Conservation (phyloP, 1,140 invertebrate genomes). For the Pseudobourletiella spinata region DNA sequence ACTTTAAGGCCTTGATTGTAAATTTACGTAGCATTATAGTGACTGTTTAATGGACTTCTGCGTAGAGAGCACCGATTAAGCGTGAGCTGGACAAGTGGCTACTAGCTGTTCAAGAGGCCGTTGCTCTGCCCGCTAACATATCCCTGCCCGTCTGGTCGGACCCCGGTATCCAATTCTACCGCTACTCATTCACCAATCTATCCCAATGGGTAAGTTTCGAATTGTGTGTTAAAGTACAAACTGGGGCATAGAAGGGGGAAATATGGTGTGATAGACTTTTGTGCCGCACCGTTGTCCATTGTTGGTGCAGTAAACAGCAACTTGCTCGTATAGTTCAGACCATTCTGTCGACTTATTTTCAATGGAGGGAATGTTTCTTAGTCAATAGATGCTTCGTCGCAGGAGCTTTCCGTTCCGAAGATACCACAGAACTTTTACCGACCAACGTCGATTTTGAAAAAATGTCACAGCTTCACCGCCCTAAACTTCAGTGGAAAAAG, state of each 20-base stretch:
- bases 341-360: no score
- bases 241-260: no score
- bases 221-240: no score
- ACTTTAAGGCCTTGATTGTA: background rate
- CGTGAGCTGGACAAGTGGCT: constrained; percentile 25
- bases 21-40: background rate
- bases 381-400: constrained; percentile 21
- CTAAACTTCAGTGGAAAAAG: constrained; percentile 2
- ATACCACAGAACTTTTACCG: constrained; percentile 28
- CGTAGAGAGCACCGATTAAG: constrained; percentile 28
- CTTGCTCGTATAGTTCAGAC: no score
- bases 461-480: constrained; percentile 30
- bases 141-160: constrained; percentile 19
- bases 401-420: constrained; percentile 21
- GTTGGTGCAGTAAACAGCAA: no score
- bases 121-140: constrained; percentile 21
- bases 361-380: constrained; percentile 14
- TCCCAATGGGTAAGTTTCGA: constrained; percentile 33
- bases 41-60: constrained; percentile 1
- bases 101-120: constrained; percentile 31
- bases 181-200: constrained; percentile 23
- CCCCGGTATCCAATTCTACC: constrained; percentile 29
- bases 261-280: no score
- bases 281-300: no score
- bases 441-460: constrained; percentile 17